Percentiles rank a stretch among this genome's conserved stretches.
phyloP scores from a whole-genome alignment of 2,113 vertebrate genomes.

The Notechis scutatus region DNA sequence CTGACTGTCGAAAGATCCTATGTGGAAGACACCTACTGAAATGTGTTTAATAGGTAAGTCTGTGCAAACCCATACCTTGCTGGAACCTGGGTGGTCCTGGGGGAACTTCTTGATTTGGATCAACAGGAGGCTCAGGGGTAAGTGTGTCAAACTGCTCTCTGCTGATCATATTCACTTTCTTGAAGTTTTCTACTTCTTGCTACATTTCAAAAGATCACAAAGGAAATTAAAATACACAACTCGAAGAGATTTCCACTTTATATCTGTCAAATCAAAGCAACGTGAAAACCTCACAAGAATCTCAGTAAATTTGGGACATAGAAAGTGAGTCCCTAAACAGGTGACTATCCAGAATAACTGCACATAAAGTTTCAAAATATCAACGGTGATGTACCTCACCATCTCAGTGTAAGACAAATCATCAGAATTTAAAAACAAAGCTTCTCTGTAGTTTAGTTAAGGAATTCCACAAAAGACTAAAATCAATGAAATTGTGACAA shows the following conservation, averaged over 20 bases:
- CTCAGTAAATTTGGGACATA: too few species aligned
- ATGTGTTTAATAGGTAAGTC: neutral
- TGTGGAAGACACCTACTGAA: neutral
- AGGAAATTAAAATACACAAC: neutral
- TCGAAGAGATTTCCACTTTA: neutral
- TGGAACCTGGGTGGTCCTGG: constrained; percentile 91
- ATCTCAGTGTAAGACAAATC: neutral
- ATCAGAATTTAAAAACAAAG: neutral
- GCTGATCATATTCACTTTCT: constrained; percentile 98
- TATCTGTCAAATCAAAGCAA: neutral
- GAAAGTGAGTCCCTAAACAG: neutral
- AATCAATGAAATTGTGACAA: neutral
- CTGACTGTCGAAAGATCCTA: neutral
- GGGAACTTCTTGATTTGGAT: constrained; percentile 97
- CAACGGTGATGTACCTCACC: neutral
- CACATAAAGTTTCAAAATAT: neutral
- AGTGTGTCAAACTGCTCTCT: constrained; percentile 93
- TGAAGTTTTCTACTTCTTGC: constrained; percentile 99
- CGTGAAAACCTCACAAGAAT: neutral
- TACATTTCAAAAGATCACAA: constrained; percentile 58
- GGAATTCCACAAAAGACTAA: neutral
- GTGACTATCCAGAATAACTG: neutral
- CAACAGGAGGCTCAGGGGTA: constrained; percentile 94
- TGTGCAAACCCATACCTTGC: constrained; percentile 77
- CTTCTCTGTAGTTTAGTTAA: neutral